Evolutionary conservation across 2,888 invertebrate species (phyloP).

Genomic region (Chironomus tentans): DNA sequence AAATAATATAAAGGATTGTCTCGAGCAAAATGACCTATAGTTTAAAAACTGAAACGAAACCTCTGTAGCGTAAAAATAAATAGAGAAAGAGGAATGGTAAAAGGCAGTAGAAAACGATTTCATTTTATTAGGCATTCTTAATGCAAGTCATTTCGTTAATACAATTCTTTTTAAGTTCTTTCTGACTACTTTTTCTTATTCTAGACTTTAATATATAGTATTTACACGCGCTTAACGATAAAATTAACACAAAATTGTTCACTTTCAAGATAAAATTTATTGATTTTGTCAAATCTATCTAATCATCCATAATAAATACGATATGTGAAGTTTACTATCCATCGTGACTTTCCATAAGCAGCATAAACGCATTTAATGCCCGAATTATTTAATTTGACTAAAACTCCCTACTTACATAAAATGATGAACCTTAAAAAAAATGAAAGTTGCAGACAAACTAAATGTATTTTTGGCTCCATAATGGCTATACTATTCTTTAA

Average conservation of each 20-base stretch:
- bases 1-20: background rate
- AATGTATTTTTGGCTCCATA: background rate
- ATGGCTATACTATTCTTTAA: background rate
- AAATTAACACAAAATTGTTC: no score
- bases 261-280: no score
- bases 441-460: background rate
- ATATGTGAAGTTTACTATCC: no score
- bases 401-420: background rate
- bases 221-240: no score
- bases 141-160: slow-evolving; percentile 6
- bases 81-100: background rate
- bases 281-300: no score
- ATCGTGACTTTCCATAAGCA: no score
- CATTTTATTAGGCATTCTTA: background rate
- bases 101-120: background rate
- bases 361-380: no score
- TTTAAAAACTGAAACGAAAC: background rate
- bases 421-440: background rate
- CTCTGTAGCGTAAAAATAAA: background rate
- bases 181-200: background rate
- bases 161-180: background rate
- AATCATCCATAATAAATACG: no score
- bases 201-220: background rate
- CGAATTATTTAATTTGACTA: no score
- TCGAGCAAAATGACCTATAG: background rate